Evolutionary conservation across 2,888 invertebrate species (phyloP).

Genomic region (Aporophyla lueneburgensis): DNA sequence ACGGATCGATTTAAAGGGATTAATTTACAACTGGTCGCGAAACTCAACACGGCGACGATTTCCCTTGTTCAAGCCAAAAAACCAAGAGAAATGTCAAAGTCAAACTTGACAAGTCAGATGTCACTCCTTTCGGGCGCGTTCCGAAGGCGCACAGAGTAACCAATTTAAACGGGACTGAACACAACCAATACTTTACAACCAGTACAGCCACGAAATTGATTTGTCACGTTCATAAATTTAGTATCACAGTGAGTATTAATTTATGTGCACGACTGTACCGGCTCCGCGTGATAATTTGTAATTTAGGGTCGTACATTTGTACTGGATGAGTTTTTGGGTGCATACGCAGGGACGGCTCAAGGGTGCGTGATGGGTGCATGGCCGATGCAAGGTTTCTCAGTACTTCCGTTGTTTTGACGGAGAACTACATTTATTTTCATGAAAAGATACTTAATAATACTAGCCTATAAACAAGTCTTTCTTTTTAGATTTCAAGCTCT

Average conservation of each 20-base stretch:
- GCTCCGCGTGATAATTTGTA: constrained; percentile 53
- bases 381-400: background rate
- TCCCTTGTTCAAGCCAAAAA: no score
- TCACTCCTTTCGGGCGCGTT: no score
- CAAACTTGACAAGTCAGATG: no score
- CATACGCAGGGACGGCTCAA: constrained; percentile 30
- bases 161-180: no score
- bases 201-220: constrained; percentile 44
- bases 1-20: no score
- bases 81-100: no score
- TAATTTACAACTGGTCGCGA: no score
- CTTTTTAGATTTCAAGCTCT: background rate
- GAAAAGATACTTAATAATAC: background rate
- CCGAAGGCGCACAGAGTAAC: no score
- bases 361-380: background rate
- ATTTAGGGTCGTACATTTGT: constrained; percentile 54
- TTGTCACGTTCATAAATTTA: constrained; percentile 56
- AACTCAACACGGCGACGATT: no score
- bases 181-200: no score
- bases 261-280: constrained; percentile 45
- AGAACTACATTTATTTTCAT: no score
- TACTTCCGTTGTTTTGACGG: background rate
- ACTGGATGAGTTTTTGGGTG: constrained; percentile 43
- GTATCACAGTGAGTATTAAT: constrained; percentile 41
- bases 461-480: background rate